Conservation (phyloP, 2,888 invertebrate species). For the Elaeidobius kamerunicus region DNA sequence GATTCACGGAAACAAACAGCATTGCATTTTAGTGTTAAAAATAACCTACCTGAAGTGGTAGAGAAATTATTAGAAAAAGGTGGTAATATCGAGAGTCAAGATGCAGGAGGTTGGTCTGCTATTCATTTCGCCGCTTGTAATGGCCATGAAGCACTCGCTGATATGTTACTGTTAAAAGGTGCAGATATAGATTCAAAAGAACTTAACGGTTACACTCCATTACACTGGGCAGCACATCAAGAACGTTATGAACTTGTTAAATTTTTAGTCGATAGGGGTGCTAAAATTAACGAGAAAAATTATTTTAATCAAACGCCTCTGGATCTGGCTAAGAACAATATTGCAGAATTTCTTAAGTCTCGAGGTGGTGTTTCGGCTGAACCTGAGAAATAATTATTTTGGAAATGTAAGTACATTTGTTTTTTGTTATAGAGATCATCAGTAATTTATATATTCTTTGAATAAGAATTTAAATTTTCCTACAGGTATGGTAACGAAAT, state of each 20-base stretch:
- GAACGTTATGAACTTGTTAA: not conserved
- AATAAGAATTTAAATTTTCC: too few relatives aligned
- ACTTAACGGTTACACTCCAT: not conserved
- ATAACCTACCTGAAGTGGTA: not conserved
- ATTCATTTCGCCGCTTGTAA: not conserved
- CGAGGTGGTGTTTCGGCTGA: too few relatives aligned
- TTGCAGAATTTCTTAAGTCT: too few relatives aligned
- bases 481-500: too few relatives aligned
- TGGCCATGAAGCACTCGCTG: not conserved
- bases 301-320: too few relatives aligned
- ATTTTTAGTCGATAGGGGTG: too few relatives aligned
- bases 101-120: not conserved
- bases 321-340: too few relatives aligned
- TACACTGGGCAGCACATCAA: not conserved
- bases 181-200: not conserved
- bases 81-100: not conserved
- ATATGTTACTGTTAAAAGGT: not conserved
- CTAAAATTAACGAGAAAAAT: too few relatives aligned
- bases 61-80: not conserved
- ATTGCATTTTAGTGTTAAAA: not conserved
- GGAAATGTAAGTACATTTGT: too few relatives aligned
- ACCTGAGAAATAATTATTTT: too few relatives aligned
- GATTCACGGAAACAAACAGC: not conserved
- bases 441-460: too few relatives aligned
- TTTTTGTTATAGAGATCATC: too few relatives aligned